These are phyloP conservation scores for Meiosimyza decipiens DNA, from an alignment of 2,888 invertebrate genomes.

Conservation along the genomic window DNA sequence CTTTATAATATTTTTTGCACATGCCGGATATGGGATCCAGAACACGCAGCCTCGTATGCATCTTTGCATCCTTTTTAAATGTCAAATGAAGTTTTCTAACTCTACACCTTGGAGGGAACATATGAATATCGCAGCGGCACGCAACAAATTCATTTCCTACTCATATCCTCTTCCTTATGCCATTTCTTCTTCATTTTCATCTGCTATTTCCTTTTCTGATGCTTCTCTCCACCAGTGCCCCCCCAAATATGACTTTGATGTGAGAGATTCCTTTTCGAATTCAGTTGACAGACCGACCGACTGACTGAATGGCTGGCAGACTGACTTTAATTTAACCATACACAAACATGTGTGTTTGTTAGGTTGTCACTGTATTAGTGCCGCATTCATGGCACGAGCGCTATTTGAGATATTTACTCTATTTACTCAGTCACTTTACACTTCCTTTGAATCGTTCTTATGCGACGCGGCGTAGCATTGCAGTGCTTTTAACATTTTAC, in stretches of 20 bases:
- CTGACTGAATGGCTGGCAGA: too few species aligned
- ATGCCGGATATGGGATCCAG: constrained; percentile 31
- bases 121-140: constrained; percentile 21
- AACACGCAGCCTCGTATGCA: constrained; percentile 13
- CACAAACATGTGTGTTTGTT: neutral
- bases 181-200: neutral
- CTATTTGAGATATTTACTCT: constrained; percentile 12
- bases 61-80: constrained; percentile 27
- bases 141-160: constrained; percentile 32
- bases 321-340: too few species aligned
- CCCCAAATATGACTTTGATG: constrained; percentile 25
- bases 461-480: neutral
- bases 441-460: constrained; percentile 4
- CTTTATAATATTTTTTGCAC: constrained; percentile 27
- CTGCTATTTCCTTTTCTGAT: neutral
- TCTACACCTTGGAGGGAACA: neutral
- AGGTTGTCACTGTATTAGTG: constrained; percentile 2
- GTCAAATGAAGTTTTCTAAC: constrained; percentile 14
- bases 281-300: too few species aligned
- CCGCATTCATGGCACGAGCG: constrained; percentile 16
- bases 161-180: constrained; percentile 25
- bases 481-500: constrained; percentile 4
- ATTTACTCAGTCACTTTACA: constrained; percentile 30
- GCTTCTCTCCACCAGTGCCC: constrained; percentile 1
- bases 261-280: constrained; percentile 1